A percentile compares a stretch with the other conserved stretches of the same genome.
These are phyloP conservation scores for Caenorhabditis briggsae DNA, from an alignment of 1,140 invertebrate species.

Conservation along the genomic window DNA sequence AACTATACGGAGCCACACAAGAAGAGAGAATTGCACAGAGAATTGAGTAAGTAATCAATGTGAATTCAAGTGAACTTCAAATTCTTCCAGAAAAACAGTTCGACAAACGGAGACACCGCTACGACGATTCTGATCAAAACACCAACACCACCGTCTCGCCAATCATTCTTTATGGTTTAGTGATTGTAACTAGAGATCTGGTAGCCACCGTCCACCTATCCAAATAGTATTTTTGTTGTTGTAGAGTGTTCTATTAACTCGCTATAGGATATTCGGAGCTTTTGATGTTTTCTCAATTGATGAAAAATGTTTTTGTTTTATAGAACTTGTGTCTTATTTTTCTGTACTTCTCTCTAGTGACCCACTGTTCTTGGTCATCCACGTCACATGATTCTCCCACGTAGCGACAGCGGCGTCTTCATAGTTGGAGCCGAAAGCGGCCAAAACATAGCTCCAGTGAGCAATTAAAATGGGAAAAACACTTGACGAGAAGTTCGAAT, in stretches of 20 bases:
- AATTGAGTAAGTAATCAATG: constrained; percentile 7
- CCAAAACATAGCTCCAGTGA: not conserved
- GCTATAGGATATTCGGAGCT: constrained; percentile 12
- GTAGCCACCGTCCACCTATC: not conserved
- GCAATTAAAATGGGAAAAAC: not conserved
- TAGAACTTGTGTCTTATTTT: no score
- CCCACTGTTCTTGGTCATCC: not conserved
- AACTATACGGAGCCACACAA: constrained; percentile 42
- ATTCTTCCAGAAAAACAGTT: constrained; percentile 43
- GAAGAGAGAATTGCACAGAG: constrained; percentile 52
- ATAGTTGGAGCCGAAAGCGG: no score
- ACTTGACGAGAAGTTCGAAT: constrained; percentile 52
- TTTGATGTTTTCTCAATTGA: constrained; percentile 43
- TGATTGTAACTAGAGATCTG: not conserved
- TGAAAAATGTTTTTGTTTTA: no score
- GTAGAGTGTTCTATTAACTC: constrained; percentile 42
- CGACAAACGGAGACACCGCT: constrained; percentile 8
- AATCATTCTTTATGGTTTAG: not conserved
- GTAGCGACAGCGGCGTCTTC: not conserved
- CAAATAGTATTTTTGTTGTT: not conserved
- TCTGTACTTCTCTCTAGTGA: no score
- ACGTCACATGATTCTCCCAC: not conserved
- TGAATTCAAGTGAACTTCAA: no score
- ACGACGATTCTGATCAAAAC: constrained; percentile 24
- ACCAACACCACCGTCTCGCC: not conserved